These are phyloP conservation scores for Odiellus spinosus DNA, from an alignment of 2,888 invertebrate species.

Conservation along the genomic window DNA sequence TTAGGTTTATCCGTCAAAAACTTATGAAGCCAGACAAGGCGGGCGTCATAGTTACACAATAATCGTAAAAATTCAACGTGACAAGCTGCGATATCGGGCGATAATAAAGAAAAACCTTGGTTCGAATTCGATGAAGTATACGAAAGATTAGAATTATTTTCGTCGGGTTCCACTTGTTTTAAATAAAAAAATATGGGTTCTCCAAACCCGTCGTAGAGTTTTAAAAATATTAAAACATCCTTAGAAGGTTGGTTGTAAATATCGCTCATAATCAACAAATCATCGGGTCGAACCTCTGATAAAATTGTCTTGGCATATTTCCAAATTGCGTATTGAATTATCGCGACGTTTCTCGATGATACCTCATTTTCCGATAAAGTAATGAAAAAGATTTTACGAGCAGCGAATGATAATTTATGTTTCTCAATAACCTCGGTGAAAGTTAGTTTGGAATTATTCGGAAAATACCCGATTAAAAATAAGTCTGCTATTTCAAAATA, in stretches of 20 bases:
- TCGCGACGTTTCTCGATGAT: neutral
- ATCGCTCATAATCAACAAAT: constrained; percentile 15
- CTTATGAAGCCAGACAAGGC: constrained; percentile 4
- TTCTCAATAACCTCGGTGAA: too few relatives aligned
- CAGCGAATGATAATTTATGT: neutral
- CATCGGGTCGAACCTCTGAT: constrained; percentile 18
- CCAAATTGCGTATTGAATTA: constrained; percentile 8
- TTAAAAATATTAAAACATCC: constrained; percentile 46
- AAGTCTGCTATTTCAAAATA: constrained; percentile 8
- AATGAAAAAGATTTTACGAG: neutral
- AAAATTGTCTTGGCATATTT: constrained; percentile 8
- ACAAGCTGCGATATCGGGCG: constrained; percentile 11
- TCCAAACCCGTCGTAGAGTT: constrained; percentile 47
- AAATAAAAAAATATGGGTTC: constrained; percentile 34
- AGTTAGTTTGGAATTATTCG: constrained; percentile 3
- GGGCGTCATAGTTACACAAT: constrained; percentile 9
- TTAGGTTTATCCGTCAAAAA: constrained; percentile 3
- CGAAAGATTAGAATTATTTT: too few relatives aligned
- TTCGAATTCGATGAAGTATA: constrained; percentile 4
- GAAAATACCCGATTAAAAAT: constrained; percentile 4
- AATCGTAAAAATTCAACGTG: constrained; percentile 10
- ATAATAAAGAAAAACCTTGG: neutral
- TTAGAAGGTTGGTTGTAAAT: constrained; percentile 36
- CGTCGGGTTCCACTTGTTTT: constrained; percentile 1
- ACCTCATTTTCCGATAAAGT: neutral